Conservation (phyloP, 2,113 vertebrate genomes). For the Limanda limanda region DNA sequence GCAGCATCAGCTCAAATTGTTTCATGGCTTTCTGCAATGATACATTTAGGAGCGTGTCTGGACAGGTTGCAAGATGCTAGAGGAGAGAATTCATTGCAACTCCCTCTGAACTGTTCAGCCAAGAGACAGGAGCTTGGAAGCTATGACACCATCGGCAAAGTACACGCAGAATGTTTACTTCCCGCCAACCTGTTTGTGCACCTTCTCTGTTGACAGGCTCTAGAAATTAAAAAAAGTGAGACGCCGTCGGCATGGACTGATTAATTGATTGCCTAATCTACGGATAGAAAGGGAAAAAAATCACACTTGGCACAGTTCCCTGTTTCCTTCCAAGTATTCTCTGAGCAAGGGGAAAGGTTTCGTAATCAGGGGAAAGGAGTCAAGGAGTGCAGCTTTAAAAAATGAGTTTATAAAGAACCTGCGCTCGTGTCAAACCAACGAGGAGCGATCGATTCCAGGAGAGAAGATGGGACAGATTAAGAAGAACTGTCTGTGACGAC, state of each 20-base stretch:
- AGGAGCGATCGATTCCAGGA: not conserved
- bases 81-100: constrained; percentile 72
- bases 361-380: not conserved
- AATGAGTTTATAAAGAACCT: not conserved
- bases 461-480: constrained; percentile 15
- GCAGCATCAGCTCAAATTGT: constrained; percentile 86
- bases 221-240: constrained; percentile 20
- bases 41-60: constrained; percentile 81
- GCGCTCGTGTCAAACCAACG: not conserved
- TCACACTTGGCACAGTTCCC: not conserved
- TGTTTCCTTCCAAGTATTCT: not conserved
- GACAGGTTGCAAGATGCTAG: constrained; percentile 76
- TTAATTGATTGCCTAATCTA: constrained; percentile 7
- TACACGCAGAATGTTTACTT: constrained; percentile 71
- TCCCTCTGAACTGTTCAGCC: constrained; percentile 73
- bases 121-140: constrained; percentile 74
- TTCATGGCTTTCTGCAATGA: constrained; percentile 85
- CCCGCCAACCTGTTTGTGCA: constrained; percentile 62
- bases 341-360: not conserved
- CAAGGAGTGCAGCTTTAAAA: not conserved
- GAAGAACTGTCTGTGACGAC: constrained; percentile 34
- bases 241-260: not conserved
- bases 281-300: not conserved
- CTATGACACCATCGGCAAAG: constrained; percentile 75
- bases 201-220: constrained; percentile 32